A percentile compares a stretch with the other conserved stretches of the same genome.
phyloP scores from a whole-genome alignment of 30 jellyfish, hydroid and myxozoan species.

The Aurelia coerulea region DNA sequence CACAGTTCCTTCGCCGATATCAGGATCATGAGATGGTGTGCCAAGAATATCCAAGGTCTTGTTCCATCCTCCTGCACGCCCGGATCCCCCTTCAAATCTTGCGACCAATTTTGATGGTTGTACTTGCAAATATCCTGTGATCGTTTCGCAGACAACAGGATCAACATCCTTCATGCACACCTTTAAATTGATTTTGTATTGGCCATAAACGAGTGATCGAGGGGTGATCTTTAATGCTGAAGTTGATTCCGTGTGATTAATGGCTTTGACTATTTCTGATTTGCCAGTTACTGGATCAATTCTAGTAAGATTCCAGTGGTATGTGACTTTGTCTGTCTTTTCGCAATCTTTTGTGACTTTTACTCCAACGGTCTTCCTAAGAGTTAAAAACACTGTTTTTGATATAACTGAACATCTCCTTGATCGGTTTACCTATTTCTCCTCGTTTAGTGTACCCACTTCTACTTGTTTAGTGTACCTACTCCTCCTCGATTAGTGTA shows the following conservation, averaged over 20 bases:
- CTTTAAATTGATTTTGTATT: constrained; percentile 30
- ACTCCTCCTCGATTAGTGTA: too few species aligned
- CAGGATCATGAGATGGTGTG: constrained; percentile 84
- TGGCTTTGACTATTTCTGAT: background rate
- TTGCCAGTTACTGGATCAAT: background rate
- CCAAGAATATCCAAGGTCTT: constrained; percentile 59
- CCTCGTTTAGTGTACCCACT: too few species aligned
- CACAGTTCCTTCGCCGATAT: constrained; percentile 38
- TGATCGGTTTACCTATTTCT: too few species aligned
- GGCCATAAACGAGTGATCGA: constrained; percentile 65
- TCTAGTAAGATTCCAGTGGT: constrained; percentile 57
- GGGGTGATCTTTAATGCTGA: constrained; percentile 61
- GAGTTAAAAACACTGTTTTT: too few species aligned
- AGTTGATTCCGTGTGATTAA: constrained; percentile 20
- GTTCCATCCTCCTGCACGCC: constrained; percentile 86
- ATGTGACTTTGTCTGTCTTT: constrained; percentile 53
- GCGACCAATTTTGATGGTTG: constrained; percentile 69
- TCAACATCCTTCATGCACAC: constrained; percentile 65
- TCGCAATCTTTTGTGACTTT: constrained; percentile 71
- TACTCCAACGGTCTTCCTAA: constrained; percentile 9
- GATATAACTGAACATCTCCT: too few species aligned
- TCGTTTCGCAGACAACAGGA: constrained; percentile 45
- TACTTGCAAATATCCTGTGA: constrained; percentile 68
- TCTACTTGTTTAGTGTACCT: too few species aligned
- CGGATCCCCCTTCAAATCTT: constrained; percentile 84